Evolutionary conservation across 2,797 vertebrate genomes (phyloP).

Genomic region (Eutrigla gurnardus): DNA sequence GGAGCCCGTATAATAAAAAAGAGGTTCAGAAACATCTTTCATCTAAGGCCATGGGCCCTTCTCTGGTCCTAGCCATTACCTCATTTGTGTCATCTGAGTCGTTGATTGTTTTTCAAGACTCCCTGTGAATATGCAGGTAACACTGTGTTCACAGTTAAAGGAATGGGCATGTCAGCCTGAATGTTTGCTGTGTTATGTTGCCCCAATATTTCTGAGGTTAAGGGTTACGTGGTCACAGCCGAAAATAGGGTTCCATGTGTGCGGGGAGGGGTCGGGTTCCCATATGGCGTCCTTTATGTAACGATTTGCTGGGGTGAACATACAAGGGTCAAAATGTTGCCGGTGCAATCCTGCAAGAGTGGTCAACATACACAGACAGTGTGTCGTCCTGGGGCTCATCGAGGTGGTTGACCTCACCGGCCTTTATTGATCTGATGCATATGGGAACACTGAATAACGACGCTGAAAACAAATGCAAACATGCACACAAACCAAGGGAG

Average conservation of each 20-base stretch:
- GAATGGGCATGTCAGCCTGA: not conserved
- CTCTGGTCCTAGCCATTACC: conserved; percentile 6
- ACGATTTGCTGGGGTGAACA: conserved; percentile 28
- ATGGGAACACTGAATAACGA: not conserved
- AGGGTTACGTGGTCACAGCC: conserved; percentile 49
- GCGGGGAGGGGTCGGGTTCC: conserved; percentile 48
- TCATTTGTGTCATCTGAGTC: conserved; percentile 12
- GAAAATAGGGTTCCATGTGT: conserved; percentile 62
- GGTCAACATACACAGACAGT: conserved; percentile 24
- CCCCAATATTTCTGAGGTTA: conserved; percentile 51
- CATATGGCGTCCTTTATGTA: conserved; percentile 40
- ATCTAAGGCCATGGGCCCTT: not conserved
- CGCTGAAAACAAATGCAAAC: conserved; percentile 7
- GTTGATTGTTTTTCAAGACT: conserved; percentile 38
- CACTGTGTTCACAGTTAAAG: conserved; percentile 40
- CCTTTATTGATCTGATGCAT: conserved; percentile 38
- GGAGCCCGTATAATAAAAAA: not conserved
- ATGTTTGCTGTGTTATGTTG: conserved; percentile 43
- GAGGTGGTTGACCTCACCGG: conserved; percentile 14
- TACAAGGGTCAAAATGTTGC: conserved; percentile 40
- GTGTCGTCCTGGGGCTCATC: conserved; percentile 5
- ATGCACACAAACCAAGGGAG: conserved; percentile 29
- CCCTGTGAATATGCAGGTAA: conserved; percentile 35
- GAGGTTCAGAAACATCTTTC: not conserved
- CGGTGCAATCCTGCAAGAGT: conserved; percentile 22